phyloP scores from a whole-genome alignment of 1,140 invertebrate genomes.

The Aphaenogaster ashmeadi region DNA sequence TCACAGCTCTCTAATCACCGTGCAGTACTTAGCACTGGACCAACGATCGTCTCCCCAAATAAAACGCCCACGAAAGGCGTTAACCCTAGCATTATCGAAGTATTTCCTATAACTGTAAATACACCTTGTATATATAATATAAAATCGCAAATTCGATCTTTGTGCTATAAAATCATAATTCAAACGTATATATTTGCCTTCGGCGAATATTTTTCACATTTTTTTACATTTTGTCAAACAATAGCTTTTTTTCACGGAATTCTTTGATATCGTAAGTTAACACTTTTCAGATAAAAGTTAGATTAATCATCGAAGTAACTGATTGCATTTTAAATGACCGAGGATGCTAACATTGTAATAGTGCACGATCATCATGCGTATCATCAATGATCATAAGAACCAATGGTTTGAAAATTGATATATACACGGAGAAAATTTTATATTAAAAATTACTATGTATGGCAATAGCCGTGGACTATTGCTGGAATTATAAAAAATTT shows the following conservation, averaged over 20 bases:
- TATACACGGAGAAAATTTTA: no score
- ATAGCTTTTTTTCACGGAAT: not conserved
- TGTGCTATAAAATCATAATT: not conserved
- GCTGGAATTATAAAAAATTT: no score
- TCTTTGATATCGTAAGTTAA: not conserved
- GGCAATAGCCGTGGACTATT: no score
- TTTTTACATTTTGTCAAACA: not conserved
- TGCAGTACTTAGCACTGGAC: conserved; percentile 20
- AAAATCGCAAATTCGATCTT: not conserved
- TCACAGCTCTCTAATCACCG: conserved; percentile 42
- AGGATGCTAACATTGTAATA: not conserved
- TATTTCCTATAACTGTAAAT: conserved; percentile 23
- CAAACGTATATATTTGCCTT: not conserved
- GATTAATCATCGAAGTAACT: not conserved
- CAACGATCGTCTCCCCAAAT: not conserved
- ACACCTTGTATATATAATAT: not conserved
- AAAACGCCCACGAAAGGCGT: conserved; percentile 5
- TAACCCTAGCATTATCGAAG: conserved; percentile 4
- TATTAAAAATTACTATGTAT: no score
- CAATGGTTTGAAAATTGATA: conserved; percentile 15
- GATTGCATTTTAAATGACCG: not conserved
- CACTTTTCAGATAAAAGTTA: not conserved
- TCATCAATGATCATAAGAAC: not conserved
- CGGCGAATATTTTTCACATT: not conserved
- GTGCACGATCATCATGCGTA: not conserved